Conservation (phyloP, 2,888 invertebrate genomes). For the Oscheius myriophilus region DNA sequence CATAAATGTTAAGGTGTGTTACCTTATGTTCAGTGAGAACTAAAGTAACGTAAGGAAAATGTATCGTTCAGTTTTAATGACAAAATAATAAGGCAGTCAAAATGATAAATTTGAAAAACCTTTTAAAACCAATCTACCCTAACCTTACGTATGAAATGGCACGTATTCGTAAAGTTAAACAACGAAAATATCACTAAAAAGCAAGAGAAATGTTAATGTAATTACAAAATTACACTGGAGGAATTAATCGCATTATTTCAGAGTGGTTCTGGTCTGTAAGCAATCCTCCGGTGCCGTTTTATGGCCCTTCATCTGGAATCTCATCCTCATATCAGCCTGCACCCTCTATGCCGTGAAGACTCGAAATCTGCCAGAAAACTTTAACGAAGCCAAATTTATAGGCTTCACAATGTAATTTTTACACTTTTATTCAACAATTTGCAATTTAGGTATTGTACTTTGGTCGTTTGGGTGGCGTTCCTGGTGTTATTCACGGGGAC, state of each 20-base stretch:
- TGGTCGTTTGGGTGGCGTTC: slow-evolving; percentile 87
- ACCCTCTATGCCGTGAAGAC: slow-evolving; percentile 95
- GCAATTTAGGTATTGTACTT: slow-evolving; percentile 67
- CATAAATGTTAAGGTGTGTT: too few species aligned
- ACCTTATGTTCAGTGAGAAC: too few species aligned
- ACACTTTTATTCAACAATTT: slow-evolving; percentile 2
- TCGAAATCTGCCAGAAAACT: slow-evolving; percentile 96
- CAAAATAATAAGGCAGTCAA: too few species aligned
- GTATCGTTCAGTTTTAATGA: too few species aligned
- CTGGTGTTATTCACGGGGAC: slow-evolving; percentile 95
- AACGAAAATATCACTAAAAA: too few species aligned
- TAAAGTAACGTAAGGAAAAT: too few species aligned
- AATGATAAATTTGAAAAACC: too few species aligned
- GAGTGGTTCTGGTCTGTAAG: slow-evolving; percentile 75
- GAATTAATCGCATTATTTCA: slow-evolving; percentile 51
- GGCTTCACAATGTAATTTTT: slow-evolving; percentile 99
- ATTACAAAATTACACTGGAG: too few species aligned
- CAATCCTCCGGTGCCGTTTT: slow-evolving; percentile 77
- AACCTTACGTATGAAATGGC: too few species aligned
- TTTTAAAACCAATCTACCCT: too few species aligned
- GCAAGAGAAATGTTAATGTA: too few species aligned
- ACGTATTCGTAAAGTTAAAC: too few species aligned
- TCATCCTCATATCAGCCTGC: slow-evolving; percentile 81
- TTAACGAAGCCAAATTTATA: slow-evolving; percentile 81
- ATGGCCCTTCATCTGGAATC: slow-evolving; percentile 83